Base-by-base conservation (phyloP, 2,113 vertebrate genomes). In the Tragelaphus scriptus region DNA sequence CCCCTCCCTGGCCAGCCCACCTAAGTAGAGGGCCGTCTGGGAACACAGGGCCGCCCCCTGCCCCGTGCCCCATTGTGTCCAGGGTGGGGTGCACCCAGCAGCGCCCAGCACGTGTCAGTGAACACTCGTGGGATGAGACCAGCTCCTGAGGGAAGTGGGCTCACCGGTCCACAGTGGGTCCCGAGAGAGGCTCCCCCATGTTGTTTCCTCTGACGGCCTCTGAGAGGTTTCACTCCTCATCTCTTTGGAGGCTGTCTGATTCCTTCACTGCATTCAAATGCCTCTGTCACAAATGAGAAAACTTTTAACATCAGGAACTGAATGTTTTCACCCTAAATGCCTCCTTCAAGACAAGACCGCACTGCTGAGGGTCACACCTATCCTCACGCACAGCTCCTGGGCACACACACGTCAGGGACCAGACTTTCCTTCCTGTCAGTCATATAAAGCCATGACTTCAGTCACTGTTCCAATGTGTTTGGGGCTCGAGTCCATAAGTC, bases 31-130 rank as follows among this genome's bases (percentile, higher is more conserved):
- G 51, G 26, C 26, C 11, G 16, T 1, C 40, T 0, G 0, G 21
- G 71, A 40, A 12, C 71, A 44, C 23, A 26, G 71, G 5, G 36
- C 71, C 2, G 2, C 23, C 23, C 11, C 71, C 71, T 26, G 40
- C 40, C 36, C 21, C 1, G 1, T 40, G 40, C 10, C 53, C 36
- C 30, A 61, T 55, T 6, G 7, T 15, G 80, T 19, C 49, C 7
- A 26, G 32, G 0, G 1, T 1, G 44, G 40, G 0, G 3, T 2
- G 51, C 11, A 5, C 77, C 53, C 14, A 2, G 17, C 6, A 1
- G 56, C 8, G 8, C 65, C 53, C 17, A 0, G 28, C 9, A 21
- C 11, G 1, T 2, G n/a, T 8, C 47, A 19, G 7, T 6, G 91
- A 81, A 25, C 6, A 17, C 19, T 55, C 25, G 6, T 5, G 3